phyloP scores from a whole-genome alignment of 2,797 vertebrate species.

The Chloroceryle amazona region DNA sequence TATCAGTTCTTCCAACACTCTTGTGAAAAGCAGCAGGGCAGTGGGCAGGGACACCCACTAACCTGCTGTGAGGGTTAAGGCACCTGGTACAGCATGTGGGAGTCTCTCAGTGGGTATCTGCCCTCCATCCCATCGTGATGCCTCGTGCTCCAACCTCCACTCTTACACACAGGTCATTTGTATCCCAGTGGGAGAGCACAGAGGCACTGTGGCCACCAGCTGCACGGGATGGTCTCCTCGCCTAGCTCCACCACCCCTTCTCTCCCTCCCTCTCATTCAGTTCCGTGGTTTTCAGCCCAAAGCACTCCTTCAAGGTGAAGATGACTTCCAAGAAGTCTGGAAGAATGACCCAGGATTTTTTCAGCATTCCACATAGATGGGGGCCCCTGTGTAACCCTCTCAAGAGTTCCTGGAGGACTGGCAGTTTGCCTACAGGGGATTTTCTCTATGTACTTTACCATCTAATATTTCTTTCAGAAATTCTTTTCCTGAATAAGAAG shows the following conservation, averaged over 20 bases:
- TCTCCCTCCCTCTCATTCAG: background rate
- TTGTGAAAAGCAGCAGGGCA: background rate
- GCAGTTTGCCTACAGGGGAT: background rate
- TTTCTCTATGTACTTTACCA: background rate
- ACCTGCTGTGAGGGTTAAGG: background rate
- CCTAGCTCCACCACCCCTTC: background rate
- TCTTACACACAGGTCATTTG: background rate
- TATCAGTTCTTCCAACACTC: background rate
- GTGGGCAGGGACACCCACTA: background rate
- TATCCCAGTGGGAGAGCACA: accelerated
- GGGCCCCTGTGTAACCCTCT: background rate
- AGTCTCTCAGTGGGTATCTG: background rate
- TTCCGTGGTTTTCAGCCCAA: background rate
- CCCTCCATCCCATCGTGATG: background rate
- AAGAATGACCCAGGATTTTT: background rate
- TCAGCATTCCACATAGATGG: background rate
- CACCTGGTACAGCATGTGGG: accelerated
- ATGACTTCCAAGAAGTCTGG: background rate
- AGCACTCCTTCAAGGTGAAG: background rate
- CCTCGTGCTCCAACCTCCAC: accelerated
- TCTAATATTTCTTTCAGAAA: background rate
- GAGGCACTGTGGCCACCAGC: background rate
- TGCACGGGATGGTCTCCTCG: background rate
- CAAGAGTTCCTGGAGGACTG: accelerated
- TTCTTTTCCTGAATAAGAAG: background rate